Percentiles rank a stretch among this genome's conserved stretches.
Conservation (phyloP, 2,888 invertebrate genomes). For the Malthinus seriepunctatus region DNA sequence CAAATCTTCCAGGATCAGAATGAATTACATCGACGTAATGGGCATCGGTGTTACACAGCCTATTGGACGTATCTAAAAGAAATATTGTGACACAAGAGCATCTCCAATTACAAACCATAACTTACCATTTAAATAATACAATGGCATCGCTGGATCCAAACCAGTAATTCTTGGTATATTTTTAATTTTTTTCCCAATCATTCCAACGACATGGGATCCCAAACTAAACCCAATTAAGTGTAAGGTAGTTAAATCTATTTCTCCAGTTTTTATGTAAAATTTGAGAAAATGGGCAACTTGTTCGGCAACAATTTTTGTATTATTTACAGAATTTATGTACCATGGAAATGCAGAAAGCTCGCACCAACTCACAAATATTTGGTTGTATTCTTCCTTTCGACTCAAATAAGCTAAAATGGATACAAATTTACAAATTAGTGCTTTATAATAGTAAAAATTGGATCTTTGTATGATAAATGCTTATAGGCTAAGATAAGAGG, state of each 20-base stretch:
- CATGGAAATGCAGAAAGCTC: constrained; percentile 75
- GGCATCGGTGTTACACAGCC: constrained; percentile 53
- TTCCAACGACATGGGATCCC: constrained; percentile 76
- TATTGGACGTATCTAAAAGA: too few species aligned
- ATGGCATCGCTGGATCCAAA: constrained; percentile 82
- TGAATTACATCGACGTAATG: constrained; percentile 65
- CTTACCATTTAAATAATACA: constrained; percentile 53
- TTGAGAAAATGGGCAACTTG: constrained; percentile 69
- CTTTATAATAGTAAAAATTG: too few species aligned
- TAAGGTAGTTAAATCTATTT: constrained; percentile 63
- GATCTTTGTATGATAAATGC: too few species aligned
- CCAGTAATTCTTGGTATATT: constrained; percentile 49
- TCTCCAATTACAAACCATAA: too few species aligned
- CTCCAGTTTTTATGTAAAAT: constrained; percentile 62
- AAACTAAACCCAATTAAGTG: constrained; percentile 73
- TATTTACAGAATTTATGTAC: constrained; percentile 75
- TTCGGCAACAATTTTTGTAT: constrained; percentile 68
- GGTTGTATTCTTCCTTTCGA: constrained; percentile 66
- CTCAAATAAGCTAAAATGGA: constrained; percentile 57
- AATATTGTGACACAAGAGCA: too few species aligned
- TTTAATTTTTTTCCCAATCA: constrained; percentile 65
- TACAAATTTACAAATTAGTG: too few species aligned
- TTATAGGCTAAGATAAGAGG: too few species aligned
- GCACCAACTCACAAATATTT: constrained; percentile 79
- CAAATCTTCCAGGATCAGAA: constrained; percentile 62